Evolutionary conservation across 2,113 vertebrate species (phyloP).

Genomic region (Plecotus auritus): DNA sequence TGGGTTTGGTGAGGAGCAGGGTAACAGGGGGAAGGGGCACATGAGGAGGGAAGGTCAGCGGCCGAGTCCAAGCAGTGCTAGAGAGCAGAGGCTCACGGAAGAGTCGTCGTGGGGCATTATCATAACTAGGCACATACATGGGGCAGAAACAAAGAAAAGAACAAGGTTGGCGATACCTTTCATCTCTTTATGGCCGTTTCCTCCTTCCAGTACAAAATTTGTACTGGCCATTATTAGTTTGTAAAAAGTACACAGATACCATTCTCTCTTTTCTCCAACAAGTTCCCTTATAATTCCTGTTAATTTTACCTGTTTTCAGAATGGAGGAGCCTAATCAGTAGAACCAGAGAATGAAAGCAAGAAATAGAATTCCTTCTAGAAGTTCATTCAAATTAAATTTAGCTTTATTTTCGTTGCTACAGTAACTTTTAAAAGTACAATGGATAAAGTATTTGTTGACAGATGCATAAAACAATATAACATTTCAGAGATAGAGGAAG

Average conservation of each 20-base stretch:
- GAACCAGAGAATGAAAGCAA: conserved; percentile 19
- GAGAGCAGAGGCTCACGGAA: neutral
- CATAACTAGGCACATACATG: neutral
- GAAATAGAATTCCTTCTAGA: neutral
- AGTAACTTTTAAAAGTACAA: neutral
- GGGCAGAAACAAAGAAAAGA: neutral
- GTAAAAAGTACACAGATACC: neutral
- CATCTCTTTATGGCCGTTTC: neutral
- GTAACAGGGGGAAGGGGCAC: neutral
- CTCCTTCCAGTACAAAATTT: neutral
- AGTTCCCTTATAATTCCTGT: neutral
- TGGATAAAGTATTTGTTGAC: neutral
- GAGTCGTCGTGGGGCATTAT: too few relatives aligned
- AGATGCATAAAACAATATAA: neutral
- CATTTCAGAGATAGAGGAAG: neutral
- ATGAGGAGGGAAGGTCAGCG: neutral
- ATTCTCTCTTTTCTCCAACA: neutral
- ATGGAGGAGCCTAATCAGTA: neutral
- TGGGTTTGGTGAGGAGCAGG: neutral
- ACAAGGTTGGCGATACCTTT: neutral
- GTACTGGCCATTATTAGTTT: neutral
- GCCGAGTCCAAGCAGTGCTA: neutral
- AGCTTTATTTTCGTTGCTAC: neutral
- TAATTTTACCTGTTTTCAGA: neutral
- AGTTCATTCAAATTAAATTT: conserved; percentile 10